Evolutionary conservation across 2,797 vertebrate species (phyloP).

Genomic region (Pseudomugil gertrudae): DNA sequence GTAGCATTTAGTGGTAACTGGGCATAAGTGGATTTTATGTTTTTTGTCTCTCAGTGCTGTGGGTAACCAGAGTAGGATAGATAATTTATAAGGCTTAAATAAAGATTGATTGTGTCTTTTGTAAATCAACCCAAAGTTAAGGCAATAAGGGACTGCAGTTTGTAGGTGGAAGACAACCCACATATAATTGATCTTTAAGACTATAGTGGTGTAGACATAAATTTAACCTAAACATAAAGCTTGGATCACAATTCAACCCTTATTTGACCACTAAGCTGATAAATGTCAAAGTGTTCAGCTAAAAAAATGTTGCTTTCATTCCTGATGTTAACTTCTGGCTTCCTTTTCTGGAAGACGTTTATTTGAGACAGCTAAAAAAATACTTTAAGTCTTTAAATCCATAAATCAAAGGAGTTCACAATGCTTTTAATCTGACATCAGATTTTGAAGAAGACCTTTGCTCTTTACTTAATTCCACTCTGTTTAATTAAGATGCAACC

Average conservation of each 20-base stretch:
- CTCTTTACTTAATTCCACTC: not conserved
- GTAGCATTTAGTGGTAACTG: no score
- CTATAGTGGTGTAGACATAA: conserved; percentile 56
- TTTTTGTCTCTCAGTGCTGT: not conserved
- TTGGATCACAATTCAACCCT: conserved; percentile 53
- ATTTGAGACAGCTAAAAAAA: conserved; percentile 7
- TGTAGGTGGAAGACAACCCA: not conserved
- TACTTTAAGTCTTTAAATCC: conserved; percentile 12
- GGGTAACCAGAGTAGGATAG: no score
- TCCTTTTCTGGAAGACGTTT: not conserved
- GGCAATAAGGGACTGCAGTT: not conserved
- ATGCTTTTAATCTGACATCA: conserved; percentile 2
- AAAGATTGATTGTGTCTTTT: not conserved
- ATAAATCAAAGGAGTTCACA: not conserved
- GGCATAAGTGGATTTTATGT: not conserved
- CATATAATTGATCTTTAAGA: conserved; percentile 22
- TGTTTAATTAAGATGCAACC: not conserved
- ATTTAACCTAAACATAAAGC: conserved; percentile 53
- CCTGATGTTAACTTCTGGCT: conserved; percentile 40
- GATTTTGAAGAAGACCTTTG: no score
- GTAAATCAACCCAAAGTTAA: not conserved
- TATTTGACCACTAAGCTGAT: conserved; percentile 52
- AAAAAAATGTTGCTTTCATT: conserved; percentile 7
- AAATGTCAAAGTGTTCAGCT: conserved; percentile 38
- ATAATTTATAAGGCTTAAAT: not conserved